Percentiles rank a stretch among this genome's conserved stretches.
phyloP scores from a whole-genome alignment of 2,113 vertebrate species.

The Heterochromis multidens region DNA sequence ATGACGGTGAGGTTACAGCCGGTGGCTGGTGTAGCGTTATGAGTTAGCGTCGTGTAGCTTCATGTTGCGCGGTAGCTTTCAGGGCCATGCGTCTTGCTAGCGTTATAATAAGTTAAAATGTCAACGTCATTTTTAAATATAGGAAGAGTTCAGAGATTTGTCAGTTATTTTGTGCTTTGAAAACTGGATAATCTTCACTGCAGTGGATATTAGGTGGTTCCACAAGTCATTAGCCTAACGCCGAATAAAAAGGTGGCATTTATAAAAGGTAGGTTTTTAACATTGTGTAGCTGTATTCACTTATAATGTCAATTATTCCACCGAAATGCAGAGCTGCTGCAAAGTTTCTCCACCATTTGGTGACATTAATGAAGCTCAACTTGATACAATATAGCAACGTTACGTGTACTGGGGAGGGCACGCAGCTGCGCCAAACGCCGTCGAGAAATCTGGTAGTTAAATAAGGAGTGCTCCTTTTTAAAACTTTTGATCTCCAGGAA shows the following conservation, averaged over 20 bases:
- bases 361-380: background rate
- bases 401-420: background rate
- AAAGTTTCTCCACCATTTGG: background rate
- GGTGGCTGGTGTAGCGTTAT: background rate
- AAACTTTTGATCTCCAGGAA: background rate
- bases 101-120: background rate
- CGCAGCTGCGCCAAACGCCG: background rate
- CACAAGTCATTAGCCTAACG: background rate
- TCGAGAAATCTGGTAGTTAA: background rate
- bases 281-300: background rate
- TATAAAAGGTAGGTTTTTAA: background rate
- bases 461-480: background rate
- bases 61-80: no score
- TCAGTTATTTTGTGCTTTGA: background rate
- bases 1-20: background rate
- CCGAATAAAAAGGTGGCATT: background rate
- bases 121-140: background rate
- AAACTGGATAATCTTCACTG: background rate
- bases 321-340: background rate
- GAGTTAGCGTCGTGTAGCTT: background rate
- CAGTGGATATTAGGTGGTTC: background rate
- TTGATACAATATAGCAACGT: background rate
- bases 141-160: background rate
- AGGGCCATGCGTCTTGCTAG: background rate
- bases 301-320: background rate